These are phyloP conservation scores for Acleris cristana DNA, from an alignment of 2,888 invertebrate genomes.

Conservation along the genomic window DNA sequence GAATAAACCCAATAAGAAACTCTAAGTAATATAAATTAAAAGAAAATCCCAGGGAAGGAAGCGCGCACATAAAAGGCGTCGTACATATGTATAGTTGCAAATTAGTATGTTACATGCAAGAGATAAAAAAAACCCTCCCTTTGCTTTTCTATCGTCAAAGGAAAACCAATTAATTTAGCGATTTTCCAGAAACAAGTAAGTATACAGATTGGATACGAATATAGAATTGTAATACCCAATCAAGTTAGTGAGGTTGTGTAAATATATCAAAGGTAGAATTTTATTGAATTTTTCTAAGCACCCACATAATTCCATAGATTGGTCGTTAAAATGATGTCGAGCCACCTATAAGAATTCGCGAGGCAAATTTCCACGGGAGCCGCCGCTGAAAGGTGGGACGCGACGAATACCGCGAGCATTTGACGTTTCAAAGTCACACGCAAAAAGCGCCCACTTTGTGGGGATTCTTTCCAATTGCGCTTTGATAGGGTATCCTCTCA, in stretches of 20 bases:
- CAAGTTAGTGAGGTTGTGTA: slow-evolving; percentile 13
- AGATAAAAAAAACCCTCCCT: not conserved
- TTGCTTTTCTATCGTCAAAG: not conserved
- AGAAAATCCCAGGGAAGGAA: too few species aligned
- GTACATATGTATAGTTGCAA: too few species aligned
- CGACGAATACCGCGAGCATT: slow-evolving; percentile 42
- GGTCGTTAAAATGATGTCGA: slow-evolving; percentile 25
- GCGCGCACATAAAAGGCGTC: too few species aligned
- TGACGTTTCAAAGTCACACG: slow-evolving; percentile 52
- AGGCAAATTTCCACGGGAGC: slow-evolving; percentile 27
- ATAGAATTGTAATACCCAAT: slow-evolving; percentile 28
- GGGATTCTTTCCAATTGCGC: slow-evolving; percentile 74
- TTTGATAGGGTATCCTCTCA: slow-evolving; percentile 66
- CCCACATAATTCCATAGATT: slow-evolving; percentile 26
- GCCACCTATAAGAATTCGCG: slow-evolving; percentile 25
- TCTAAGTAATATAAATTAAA: too few species aligned
- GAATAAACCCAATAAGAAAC: too few species aligned
- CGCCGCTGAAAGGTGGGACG: slow-evolving; percentile 38
- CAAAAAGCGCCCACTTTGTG: slow-evolving; percentile 56
- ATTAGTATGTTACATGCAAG: too few species aligned
- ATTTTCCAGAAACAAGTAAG: not conserved
- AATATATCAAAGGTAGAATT: slow-evolving; percentile 27
- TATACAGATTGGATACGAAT: slow-evolving; percentile 2
- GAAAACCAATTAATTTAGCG: not conserved
- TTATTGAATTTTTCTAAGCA: slow-evolving; percentile 17